A percentile compares a stretch with the other conserved stretches of the same genome.
Conservation (phyloP, 23 tunicate genomes). For the Ciona savignyi region DNA sequence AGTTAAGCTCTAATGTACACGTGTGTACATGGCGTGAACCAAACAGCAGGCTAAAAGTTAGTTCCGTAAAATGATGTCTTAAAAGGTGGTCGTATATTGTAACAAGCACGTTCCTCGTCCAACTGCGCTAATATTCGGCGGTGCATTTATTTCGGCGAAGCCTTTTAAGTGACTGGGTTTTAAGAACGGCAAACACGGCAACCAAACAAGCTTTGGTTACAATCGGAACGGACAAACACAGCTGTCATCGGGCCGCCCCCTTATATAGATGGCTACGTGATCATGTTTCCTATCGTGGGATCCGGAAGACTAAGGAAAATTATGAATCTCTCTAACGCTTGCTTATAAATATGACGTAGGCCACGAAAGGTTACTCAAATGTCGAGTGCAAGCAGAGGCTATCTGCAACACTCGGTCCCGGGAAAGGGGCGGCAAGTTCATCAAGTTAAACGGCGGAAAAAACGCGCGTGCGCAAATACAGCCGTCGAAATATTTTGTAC, state of each 20-base stretch:
- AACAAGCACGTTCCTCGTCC: constrained; percentile 7
- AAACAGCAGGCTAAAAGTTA: too few species aligned
- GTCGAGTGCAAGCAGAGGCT: neutral
- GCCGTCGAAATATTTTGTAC: neutral
- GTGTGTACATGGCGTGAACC: too few species aligned
- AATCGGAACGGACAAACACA: constrained; percentile 20
- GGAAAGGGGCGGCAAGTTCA: neutral
- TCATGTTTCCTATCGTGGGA: constrained; percentile 3
- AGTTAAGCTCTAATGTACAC: too few species aligned
- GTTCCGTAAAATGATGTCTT: too few species aligned
- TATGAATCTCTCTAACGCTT: neutral
- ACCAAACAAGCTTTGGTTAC: constrained; percentile 22
- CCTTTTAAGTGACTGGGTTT: constrained; percentile 22
- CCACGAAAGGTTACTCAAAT: neutral
- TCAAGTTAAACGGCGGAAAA: too few species aligned
- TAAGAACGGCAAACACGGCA: constrained; percentile 18
- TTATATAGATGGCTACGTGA: constrained; percentile 18
- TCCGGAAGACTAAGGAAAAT: constrained; percentile 10
- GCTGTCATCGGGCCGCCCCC: constrained; percentile 14
- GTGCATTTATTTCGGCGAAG: constrained; percentile 17
- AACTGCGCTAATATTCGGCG: neutral
- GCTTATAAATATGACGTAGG: neutral
- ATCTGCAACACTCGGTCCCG: neutral
- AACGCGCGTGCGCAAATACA: neutral
- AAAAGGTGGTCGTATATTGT: neutral